These are phyloP conservation scores for Trimorus sp. DNA, from an alignment of 2,888 invertebrate genomes.

Conservation along the genomic window DNA sequence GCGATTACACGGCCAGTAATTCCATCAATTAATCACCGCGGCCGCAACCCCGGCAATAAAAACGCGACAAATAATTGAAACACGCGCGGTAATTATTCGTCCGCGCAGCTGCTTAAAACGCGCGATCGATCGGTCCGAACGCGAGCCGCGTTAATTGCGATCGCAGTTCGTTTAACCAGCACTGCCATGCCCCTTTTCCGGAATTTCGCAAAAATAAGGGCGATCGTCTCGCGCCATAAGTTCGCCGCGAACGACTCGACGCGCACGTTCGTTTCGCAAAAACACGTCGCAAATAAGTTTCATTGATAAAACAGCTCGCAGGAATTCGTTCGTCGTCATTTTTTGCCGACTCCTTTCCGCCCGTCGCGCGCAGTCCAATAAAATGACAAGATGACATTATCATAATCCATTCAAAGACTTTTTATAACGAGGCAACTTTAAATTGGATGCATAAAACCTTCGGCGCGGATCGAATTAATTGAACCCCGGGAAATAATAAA, in stretches of 20 bases:
- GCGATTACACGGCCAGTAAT: not conserved
- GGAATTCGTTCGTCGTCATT: not conserved
- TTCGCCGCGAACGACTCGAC: not conserved
- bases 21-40: not conserved
- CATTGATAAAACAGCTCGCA: no score
- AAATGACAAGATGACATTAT: slow-evolving; percentile 19
- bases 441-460: slow-evolving; percentile 38
- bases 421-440: slow-evolving; percentile 45
- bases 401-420: slow-evolving; percentile 33
- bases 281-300: no score
- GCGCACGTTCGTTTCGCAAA: no score
- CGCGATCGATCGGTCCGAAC: slow-evolving; percentile 2
- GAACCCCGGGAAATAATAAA: not conserved
- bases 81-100: slow-evolving; percentile 9
- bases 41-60: no score
- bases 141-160: not conserved
- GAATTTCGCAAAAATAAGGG: not conserved
- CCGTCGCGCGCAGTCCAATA: no score
- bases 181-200: no score
- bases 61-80: not conserved
- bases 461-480: not conserved
- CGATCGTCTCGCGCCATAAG: not conserved
- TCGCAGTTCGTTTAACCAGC: slow-evolving; percentile 13
- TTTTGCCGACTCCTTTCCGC: not conserved
- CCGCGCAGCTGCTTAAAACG: slow-evolving; percentile 16